Base-by-base conservation (phyloP, 1,140 invertebrate species). In the Choristoneura fumiferana region DNA sequence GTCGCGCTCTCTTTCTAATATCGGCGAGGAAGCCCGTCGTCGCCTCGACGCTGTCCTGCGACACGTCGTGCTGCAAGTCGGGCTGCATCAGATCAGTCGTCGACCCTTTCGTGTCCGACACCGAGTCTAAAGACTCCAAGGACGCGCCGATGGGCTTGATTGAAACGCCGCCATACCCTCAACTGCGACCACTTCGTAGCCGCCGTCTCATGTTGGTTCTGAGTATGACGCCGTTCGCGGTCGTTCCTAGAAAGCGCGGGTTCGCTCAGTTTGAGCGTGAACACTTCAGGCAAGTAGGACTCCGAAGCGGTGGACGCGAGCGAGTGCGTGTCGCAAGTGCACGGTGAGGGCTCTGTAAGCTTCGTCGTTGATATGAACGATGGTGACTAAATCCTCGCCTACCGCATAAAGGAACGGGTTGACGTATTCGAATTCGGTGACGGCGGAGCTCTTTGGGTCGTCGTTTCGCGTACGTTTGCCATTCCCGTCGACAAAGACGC, bases 401-500 rank as follows among this genome's bases (percentile, higher is more conserved):
- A 95, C 85, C 4, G 96, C 91, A 75, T 95, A 97, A 1, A 97
- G 85, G 86, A 95, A 96, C 0, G 95, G 95, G 39, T 92, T 92
- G 0, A 92, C 90, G 73, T 92, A 97, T 9, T 93, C 93, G 87
- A 97, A 95, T 22, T 92, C 92, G 18, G 94, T 90, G 0, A 96
- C 96, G n/a, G 96, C 87, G 67, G 94, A 92, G 57, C 92, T 94
- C 95, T 94, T 94, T 18, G 97, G 90, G 69, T 97, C 95, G 18
- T 93, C 91, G 12, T 90, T 87, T 8, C 97, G 92, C 0, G 94
- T 95, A 59, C 95, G 91, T 63, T 93, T 92, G 13, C 97, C 96
- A 77, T 91, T 93, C 67, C 93, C 92, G 84, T 98, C 94, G 0
- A 98, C 95, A 90, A 98, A 98, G 1, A 97, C 91, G 3, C 95